Percentiles rank a stretch among this genome's conserved stretches.
Conservation (phyloP, 2,797 vertebrate species). For the Microtus californicus region DNA sequence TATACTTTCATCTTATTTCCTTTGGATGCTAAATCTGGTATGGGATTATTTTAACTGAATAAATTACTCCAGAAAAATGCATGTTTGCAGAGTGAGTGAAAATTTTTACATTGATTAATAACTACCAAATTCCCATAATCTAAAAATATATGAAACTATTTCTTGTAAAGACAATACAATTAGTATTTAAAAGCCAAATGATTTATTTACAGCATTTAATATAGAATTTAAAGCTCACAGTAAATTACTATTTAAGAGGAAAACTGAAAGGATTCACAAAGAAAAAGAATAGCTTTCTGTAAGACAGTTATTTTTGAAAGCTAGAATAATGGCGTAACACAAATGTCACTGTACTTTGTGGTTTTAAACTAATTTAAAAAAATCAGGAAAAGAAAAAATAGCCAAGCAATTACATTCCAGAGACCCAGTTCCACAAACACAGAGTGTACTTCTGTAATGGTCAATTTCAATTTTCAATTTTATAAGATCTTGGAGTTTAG, state of each 20-base stretch:
- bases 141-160: neutral
- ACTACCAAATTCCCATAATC: neutral
- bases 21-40: neutral
- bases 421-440: neutral
- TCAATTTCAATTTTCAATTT: neutral
- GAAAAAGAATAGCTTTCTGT: neutral
- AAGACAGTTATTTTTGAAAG: neutral
- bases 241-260: neutral
- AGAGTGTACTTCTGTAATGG: neutral
- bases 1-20: neutral
- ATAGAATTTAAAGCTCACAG: neutral
- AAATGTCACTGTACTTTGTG: neutral
- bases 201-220: neutral
- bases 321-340: neutral
- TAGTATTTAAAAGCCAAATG: neutral
- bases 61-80: neutral
- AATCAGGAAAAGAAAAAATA: neutral
- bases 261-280: neutral
- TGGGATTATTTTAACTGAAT: neutral
- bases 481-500: neutral
- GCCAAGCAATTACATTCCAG: neutral
- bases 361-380: neutral
- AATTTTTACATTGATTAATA: neutral
- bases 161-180: neutral
- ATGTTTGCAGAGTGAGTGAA: neutral